Percentiles rank a stretch among this genome's conserved stretches.
Conservation (phyloP, 2,113 vertebrate genomes). For the Gulo gulo region DNA sequence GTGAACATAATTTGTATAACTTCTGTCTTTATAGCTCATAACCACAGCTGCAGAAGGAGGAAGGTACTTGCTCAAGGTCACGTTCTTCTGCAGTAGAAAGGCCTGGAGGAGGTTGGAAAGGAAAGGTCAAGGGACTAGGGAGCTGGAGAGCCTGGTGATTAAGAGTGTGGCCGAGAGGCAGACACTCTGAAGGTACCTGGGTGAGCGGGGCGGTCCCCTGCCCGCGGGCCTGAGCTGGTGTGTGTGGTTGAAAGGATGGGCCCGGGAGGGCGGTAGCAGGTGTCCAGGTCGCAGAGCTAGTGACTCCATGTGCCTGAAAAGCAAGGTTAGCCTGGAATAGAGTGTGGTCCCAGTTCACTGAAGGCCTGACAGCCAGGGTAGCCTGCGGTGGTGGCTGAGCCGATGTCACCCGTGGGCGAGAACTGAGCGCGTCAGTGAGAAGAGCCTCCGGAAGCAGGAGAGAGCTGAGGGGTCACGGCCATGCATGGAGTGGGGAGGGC, state of each 20-base stretch:
- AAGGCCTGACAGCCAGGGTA: neutral
- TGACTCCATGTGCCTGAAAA: neutral
- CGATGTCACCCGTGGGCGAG: rapidly evolving
- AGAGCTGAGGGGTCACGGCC: neutral
- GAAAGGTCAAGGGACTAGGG: neutral
- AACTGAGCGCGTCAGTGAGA: neutral
- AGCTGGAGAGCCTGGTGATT: neutral
- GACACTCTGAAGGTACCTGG: neutral
- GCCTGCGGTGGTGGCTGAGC: neutral
- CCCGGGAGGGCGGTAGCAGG: neutral
- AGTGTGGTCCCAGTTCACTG: neutral
- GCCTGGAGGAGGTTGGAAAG: neutral
- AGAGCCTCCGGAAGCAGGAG: neutral
- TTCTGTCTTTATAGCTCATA: neutral
- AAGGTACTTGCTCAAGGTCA: slow-evolving; percentile 37
- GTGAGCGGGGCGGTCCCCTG: rapidly evolving
- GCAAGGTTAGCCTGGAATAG: neutral
- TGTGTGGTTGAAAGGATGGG: neutral
- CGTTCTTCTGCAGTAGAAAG: neutral
- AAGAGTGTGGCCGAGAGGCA: neutral
- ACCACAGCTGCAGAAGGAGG: neutral
- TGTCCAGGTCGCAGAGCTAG: neutral
- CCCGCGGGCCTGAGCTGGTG: neutral
- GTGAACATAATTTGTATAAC: neutral
- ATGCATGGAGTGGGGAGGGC: neutral